These are phyloP conservation scores for Cerceris rybyensis DNA, from an alignment of 2,888 invertebrate genomes.

Conservation along the genomic window DNA sequence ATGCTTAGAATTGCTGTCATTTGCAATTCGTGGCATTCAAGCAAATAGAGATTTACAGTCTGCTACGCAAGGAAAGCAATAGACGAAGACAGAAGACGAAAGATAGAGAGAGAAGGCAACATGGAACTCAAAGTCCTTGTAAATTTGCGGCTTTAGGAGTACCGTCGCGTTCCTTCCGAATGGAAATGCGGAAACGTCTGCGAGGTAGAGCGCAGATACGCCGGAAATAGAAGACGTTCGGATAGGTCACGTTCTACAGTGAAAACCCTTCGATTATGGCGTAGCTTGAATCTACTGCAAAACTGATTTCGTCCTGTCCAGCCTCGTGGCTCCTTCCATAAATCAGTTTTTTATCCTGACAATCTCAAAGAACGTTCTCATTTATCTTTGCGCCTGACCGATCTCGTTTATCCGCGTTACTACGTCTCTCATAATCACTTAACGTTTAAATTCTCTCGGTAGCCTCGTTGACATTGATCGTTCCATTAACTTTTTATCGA, in stretches of 20 bases:
- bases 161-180: background rate
- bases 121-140: conserved; percentile 14
- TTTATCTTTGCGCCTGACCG: background rate
- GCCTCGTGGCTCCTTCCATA: conserved; percentile 5
- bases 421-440: conserved; percentile 39
- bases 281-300: conserved; percentile 17
- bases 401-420: conserved; percentile 13
- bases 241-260: conserved; percentile 20
- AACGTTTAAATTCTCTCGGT: background rate
- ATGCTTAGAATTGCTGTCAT: conserved; percentile 41
- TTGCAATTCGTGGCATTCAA: conserved; percentile 11
- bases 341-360: conserved; percentile 30
- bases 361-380: background rate
- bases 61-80: too few relatives aligned
- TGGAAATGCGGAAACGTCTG: background rate
- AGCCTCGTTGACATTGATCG: background rate
- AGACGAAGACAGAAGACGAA: background rate
- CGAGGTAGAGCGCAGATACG: conserved; percentile 9
- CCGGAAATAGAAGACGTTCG: conserved; percentile 15
- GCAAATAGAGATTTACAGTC: conserved; percentile 1
- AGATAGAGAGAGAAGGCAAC: background rate
- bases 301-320: conserved; percentile 33
- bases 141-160: conserved; percentile 34
- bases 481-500: background rate
- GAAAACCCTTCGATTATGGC: conserved; percentile 43